These are phyloP conservation scores for Enhydra lutris DNA, from an alignment of 2,113 vertebrate species.

Conservation along the genomic window DNA sequence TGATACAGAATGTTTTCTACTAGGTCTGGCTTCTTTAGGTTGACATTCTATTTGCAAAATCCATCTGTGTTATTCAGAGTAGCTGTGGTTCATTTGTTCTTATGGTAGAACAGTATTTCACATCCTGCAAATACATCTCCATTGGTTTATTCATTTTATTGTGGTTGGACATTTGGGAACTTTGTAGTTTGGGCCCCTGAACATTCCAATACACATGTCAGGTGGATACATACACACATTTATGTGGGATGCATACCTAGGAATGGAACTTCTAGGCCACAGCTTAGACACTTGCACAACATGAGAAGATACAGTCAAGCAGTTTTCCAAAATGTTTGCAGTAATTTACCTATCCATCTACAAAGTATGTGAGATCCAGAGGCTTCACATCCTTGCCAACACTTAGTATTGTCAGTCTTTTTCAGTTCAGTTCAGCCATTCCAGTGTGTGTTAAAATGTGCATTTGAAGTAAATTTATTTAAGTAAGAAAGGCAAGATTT, in stretches of 20 bases:
- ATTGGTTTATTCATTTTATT: not conserved
- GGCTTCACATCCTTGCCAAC: not conserved
- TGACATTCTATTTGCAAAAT: not conserved
- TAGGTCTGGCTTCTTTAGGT: not conserved
- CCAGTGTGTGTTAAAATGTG: not conserved
- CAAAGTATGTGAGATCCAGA: not conserved
- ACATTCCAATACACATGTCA: not conserved
- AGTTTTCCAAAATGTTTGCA: not conserved
- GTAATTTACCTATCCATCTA: not conserved
- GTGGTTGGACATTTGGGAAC: not conserved
- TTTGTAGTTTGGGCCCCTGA: not conserved
- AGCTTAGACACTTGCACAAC: not conserved
- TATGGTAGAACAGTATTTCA: not conserved
- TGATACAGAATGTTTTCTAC: not conserved
- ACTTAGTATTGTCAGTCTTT: not conserved
- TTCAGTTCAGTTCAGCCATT: not conserved
- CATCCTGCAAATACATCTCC: not conserved
- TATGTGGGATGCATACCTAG: not conserved
- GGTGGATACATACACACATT: not conserved
- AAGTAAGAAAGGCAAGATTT: not conserved
- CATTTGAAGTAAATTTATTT: not conserved
- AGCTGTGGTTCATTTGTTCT: not conserved
- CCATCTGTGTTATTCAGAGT: not conserved
- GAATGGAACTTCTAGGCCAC: not conserved
- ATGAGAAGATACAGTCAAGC: not conserved